Percentiles rank a stretch among this genome's conserved stretches.
Evolutionary conservation across 2,797 vertebrate species (phyloP).

Genomic region (Eulemur albifrons): DNA sequence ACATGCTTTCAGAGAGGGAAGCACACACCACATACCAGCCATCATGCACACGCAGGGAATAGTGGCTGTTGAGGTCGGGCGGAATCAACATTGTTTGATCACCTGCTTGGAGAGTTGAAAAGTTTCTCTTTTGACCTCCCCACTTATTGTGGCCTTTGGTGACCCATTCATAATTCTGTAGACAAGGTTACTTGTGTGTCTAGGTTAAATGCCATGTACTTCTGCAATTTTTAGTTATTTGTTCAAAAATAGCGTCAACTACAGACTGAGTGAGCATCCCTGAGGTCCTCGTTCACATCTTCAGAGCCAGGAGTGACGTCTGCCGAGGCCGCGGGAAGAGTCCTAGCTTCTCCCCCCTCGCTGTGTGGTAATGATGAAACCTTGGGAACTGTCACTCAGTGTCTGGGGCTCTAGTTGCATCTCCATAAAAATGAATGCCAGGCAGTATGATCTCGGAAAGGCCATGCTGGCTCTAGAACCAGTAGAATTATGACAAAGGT

Average conservation of each 20-base stretch:
- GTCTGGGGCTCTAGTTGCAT: not conserved
- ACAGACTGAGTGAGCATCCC: not conserved
- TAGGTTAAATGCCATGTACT: not conserved
- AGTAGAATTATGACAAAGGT: not conserved
- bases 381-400: not conserved
- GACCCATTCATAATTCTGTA: not conserved
- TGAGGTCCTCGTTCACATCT: not conserved
- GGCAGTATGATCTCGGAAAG: not conserved
- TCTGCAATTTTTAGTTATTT: not conserved
- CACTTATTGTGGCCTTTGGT: not conserved
- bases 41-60: fast-evolving
- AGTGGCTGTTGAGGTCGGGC: not conserved
- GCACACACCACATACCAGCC: too few relatives aligned
- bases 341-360: not conserved
- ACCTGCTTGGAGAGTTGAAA: not conserved
- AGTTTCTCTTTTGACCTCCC: not conserved
- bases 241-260: not conserved
- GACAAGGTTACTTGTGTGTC: not conserved
- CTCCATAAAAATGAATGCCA: not conserved
- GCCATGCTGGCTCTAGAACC: not conserved
- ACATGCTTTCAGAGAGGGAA: not conserved
- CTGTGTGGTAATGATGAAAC: not conserved
- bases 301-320: not conserved
- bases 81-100: not conserved
- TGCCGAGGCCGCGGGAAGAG: not conserved